phyloP scores from a whole-genome alignment of 2,113 vertebrate genomes.

The Poicephalus gulielmi region DNA sequence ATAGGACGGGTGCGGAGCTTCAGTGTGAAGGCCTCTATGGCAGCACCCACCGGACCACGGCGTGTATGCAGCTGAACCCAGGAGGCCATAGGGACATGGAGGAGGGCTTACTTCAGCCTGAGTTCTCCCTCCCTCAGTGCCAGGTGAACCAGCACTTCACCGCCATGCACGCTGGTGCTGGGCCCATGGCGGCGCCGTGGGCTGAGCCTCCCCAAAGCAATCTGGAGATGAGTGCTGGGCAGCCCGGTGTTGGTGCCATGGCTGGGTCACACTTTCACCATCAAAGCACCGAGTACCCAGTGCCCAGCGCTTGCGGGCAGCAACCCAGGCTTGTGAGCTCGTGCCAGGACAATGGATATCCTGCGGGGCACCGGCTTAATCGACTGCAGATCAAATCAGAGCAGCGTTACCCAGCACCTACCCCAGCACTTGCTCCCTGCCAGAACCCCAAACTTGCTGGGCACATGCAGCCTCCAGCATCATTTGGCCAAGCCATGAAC shows the following conservation, averaged over 20 bases:
- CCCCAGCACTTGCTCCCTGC: conserved; percentile 78
- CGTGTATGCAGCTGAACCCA: conserved; percentile 42
- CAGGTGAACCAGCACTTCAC: conserved; percentile 81
- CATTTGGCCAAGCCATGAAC: conserved; percentile 60
- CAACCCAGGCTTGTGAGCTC: background rate
- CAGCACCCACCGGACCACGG: conserved; percentile 29
- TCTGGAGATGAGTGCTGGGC: background rate
- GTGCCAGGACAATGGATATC: conserved; percentile 44
- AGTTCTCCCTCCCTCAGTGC: conserved; percentile 82
- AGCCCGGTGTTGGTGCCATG: background rate
- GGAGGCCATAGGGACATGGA: conserved; percentile 60
- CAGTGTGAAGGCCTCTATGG: conserved; percentile 66
- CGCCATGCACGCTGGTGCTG: conserved; percentile 24
- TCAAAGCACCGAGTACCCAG: conserved; percentile 66
- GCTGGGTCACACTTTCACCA: conserved; percentile 40
- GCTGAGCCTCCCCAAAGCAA: conserved; percentile 33
- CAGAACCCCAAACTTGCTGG: conserved; percentile 70
- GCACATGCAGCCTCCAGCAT: conserved; percentile 34
- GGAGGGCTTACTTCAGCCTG: conserved; percentile 75
- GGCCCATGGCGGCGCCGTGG: conserved; percentile 62
- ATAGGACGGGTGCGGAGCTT: conserved; percentile 50
- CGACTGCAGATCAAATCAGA: conserved; percentile 87
- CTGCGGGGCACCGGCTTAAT: conserved; percentile 45
- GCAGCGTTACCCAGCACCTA: conserved; percentile 81
- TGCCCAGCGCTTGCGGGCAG: conserved; percentile 39